These are phyloP conservation scores for Brachystomella parvula DNA, from an alignment of 1,140 invertebrate species.

Conservation along the genomic window DNA sequence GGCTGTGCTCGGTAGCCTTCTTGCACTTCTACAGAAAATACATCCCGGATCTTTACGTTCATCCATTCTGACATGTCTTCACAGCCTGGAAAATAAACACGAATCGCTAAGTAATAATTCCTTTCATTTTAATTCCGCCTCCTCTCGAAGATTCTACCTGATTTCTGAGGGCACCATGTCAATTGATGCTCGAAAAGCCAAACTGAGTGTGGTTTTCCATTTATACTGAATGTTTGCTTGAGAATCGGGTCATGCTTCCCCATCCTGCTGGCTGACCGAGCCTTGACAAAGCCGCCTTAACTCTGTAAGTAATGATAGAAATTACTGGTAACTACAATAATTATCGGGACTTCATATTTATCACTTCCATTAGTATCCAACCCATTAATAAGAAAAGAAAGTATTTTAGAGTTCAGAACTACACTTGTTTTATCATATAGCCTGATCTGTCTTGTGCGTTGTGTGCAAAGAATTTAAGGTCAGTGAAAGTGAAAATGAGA, in stretches of 20 bases:
- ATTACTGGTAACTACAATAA: not conserved
- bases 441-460: too few species aligned
- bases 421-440: too few species aligned
- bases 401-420: too few species aligned
- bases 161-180: constrained; percentile 34
- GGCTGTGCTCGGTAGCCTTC: not conserved
- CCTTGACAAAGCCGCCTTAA: not conserved
- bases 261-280: constrained; percentile 10
- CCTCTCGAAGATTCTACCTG: not conserved
- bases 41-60: constrained; percentile 28
- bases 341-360: too few species aligned
- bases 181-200: constrained; percentile 30
- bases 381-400: too few species aligned
- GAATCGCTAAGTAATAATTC: not conserved
- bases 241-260: constrained; percentile 27
- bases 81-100: constrained; percentile 16
- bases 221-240: constrained; percentile 23
- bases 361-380: too few species aligned
- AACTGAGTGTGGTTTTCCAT: constrained; percentile 19
- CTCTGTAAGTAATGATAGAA: not conserved
- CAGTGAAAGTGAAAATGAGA: too few species aligned
- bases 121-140: not conserved
- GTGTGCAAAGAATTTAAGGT: too few species aligned
- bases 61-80: constrained; percentile 37
- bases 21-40: constrained; percentile 24